A percentile compares a stretch with the other conserved stretches of the same genome.
These are phyloP conservation scores for Matsumurasca onukii DNA, from an alignment of 1,140 invertebrate species.

Conservation along the genomic window DNA sequence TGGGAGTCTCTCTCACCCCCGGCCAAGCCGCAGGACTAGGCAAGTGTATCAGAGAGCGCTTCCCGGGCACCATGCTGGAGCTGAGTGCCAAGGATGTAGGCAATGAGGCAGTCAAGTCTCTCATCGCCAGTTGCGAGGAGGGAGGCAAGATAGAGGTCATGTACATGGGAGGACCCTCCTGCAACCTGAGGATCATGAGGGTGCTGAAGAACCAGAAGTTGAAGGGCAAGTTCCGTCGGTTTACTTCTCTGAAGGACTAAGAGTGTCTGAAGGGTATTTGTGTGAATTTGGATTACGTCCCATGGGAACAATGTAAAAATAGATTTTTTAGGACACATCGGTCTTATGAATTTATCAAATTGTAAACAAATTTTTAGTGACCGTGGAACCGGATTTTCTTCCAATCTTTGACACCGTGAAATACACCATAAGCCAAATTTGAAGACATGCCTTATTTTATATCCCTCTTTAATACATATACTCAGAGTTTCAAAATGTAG, in stretches of 20 bases:
- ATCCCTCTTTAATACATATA: too few species aligned
- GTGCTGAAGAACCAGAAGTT: conserved; percentile 33
- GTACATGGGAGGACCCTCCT: conserved; percentile 49
- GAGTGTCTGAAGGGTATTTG: background rate
- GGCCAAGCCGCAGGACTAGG: conserved; percentile 48
- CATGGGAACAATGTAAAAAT: background rate
- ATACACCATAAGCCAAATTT: too few species aligned
- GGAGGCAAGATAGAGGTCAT: conserved; percentile 49
- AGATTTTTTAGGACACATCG: background rate
- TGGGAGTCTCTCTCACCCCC: conserved; percentile 49
- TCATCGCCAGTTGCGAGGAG: conserved; percentile 50
- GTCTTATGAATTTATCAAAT: background rate
- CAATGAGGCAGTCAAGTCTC: conserved; percentile 48
- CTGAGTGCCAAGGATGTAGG: conserved; percentile 51
- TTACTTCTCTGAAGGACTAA: conserved; percentile 32
- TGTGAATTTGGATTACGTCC: background rate
- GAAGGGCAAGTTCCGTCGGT: conserved; percentile 27
- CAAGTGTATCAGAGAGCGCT: conserved; percentile 51
- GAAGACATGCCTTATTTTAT: too few species aligned
- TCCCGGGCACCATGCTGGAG: conserved; percentile 48
- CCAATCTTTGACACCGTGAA: too few species aligned
- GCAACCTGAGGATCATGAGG: conserved; percentile 37
- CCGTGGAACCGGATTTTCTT: background rate
- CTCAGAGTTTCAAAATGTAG: too few species aligned
- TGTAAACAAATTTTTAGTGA: background rate